Conservation (phyloP, 2,797 vertebrate species). For the Parauchenoglanis punctatus region DNA sequence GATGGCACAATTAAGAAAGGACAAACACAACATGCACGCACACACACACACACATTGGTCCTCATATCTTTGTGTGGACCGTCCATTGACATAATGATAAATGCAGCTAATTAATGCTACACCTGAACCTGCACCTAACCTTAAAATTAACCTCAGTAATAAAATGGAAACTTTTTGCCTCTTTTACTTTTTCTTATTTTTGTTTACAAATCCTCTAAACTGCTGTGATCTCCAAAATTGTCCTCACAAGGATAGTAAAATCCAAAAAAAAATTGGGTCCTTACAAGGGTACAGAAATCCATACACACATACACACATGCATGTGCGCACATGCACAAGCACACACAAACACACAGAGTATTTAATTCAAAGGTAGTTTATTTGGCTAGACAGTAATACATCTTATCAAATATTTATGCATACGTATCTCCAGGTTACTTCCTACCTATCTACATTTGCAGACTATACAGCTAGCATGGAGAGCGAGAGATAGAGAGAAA, state of each 20-base stretch:
- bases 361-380: slow-evolving; percentile 23
- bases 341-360: background rate
- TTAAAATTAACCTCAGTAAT: too few relatives aligned
- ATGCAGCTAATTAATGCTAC: too few relatives aligned
- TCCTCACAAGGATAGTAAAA: too few relatives aligned
- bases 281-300: too few relatives aligned
- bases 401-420: slow-evolving; percentile 16
- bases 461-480: background rate
- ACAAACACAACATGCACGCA: background rate
- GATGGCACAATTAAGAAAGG: background rate
- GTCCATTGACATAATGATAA: too few relatives aligned
- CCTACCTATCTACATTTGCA: background rate
- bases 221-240: too few relatives aligned
- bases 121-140: too few relatives aligned
- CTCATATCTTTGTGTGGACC: too few relatives aligned
- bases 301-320: background rate
- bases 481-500: slow-evolving; percentile 4
- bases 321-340: background rate
- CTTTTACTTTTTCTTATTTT: too few relatives aligned
- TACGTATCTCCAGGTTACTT: slow-evolving; percentile 12
- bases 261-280: too few relatives aligned
- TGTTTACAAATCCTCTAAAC: too few relatives aligned
- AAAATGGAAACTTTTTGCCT: too few relatives aligned
- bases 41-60: background rate
- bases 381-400: slow-evolving; percentile 14